Conservation (phyloP, 2,797 vertebrate species). For the Sebastes melanostomus region DNA sequence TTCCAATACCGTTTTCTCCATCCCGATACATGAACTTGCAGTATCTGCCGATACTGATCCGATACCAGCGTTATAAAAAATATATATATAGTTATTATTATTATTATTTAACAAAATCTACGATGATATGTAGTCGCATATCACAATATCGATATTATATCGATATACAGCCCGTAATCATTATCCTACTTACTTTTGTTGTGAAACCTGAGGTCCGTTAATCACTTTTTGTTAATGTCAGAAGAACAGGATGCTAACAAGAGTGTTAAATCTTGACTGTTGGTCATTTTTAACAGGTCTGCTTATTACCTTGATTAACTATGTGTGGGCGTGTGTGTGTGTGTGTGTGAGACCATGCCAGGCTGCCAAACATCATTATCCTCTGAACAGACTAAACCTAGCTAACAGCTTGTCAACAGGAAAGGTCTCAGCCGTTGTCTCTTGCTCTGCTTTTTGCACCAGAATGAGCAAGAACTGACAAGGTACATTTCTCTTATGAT, state of each 20-base stretch:
- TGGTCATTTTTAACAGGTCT: constrained; percentile 39
- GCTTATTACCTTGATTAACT: constrained; percentile 74
- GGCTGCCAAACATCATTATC: constrained; percentile 68
- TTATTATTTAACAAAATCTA: neutral
- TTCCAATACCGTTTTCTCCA: too few relatives aligned
- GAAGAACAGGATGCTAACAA: constrained; percentile 16
- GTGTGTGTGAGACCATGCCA: constrained; percentile 41
- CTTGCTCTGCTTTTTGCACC: constrained; percentile 46
- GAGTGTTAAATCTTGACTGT: constrained; percentile 42
- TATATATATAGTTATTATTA: too few relatives aligned
- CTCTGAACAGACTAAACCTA: constrained; percentile 46
- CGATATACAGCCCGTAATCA: neutral
- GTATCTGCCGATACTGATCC: too few relatives aligned
- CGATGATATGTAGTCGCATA: neutral
- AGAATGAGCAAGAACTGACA: constrained; percentile 41
- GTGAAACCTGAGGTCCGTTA: neutral
- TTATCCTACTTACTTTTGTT: neutral
- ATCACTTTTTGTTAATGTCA: constrained; percentile 12
- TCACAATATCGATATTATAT: neutral
- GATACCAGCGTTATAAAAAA: too few relatives aligned
- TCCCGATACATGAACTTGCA: too few relatives aligned
- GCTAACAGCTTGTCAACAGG: constrained; percentile 71
- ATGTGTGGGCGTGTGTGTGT: constrained; percentile 21
- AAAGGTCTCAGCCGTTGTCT: constrained; percentile 60
- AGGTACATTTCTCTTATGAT: constrained; percentile 28